Evolutionary conservation across 2,113 vertebrate genomes (phyloP).

Genomic region (Elephas maximus): DNA sequence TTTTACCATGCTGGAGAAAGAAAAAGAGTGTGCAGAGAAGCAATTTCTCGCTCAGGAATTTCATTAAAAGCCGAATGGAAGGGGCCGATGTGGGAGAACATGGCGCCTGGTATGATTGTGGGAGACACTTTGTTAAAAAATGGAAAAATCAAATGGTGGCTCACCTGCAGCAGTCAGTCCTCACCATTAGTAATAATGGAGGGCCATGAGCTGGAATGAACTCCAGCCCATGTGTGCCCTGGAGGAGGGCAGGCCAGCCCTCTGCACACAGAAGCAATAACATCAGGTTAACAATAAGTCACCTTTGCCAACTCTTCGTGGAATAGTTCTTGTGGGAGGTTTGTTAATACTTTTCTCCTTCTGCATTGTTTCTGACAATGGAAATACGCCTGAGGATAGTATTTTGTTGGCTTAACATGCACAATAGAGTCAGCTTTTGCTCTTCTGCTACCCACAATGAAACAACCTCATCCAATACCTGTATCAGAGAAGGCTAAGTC

Average conservation of each 20-base stretch:
- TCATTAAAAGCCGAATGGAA: slow-evolving; percentile 69
- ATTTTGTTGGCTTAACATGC: not conserved
- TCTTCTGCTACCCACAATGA: not conserved
- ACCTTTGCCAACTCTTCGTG: slow-evolving; percentile 30
- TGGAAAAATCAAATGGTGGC: slow-evolving; percentile 39
- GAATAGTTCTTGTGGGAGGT: not conserved
- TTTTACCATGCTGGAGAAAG: slow-evolving; percentile 62
- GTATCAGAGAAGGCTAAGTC: not conserved
- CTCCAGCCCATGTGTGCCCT: not conserved
- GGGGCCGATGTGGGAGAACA: not conserved
- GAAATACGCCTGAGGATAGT: not conserved
- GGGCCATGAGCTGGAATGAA: not conserved
- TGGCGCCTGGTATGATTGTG: slow-evolving; percentile 45
- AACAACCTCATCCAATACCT: not conserved
- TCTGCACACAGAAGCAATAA: slow-evolving; percentile 42
- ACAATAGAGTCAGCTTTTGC: not conserved
- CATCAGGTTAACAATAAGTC: slow-evolving; percentile 27
- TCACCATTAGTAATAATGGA: slow-evolving; percentile 26
- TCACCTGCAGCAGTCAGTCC: not conserved
- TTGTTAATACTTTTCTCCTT: not conserved
- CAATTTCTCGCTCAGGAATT: slow-evolving; percentile 69
- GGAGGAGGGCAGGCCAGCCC: slow-evolving; percentile 3
- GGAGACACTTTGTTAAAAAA: slow-evolving; percentile 49
- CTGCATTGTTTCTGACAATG: slow-evolving; percentile 51
- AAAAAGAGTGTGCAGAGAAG: slow-evolving; percentile 55